phyloP scores from a whole-genome alignment of 2,113 vertebrate genomes.

The Callithrix jacchus region DNA sequence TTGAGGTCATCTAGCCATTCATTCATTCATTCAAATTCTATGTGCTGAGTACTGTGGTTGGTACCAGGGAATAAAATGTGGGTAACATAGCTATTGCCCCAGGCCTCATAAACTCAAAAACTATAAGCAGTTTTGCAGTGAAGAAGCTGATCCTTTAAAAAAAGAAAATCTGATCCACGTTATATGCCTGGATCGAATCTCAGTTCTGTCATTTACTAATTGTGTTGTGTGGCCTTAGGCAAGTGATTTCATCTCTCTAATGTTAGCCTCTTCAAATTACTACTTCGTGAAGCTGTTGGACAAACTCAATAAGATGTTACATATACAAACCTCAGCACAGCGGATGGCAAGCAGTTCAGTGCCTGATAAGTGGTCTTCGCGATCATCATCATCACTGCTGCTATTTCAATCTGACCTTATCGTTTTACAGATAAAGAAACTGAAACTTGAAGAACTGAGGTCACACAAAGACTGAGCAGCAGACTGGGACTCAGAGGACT shows the following conservation, averaged over 20 bases:
- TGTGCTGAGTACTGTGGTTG: background rate
- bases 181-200: background rate
- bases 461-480: background rate
- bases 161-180: background rate
- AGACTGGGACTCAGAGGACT: background rate
- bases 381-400: background rate
- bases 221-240: background rate
- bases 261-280: background rate
- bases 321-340: background rate
- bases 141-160: background rate
- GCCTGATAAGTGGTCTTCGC: fast-evolving
- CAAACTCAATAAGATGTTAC: background rate
- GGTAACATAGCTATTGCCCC: background rate
- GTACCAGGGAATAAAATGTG: too few species aligned
- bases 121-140: background rate
- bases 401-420: background rate
- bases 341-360: background rate
- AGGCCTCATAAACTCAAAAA: background rate
- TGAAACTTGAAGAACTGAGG: background rate
- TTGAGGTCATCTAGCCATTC: background rate
- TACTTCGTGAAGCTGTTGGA: background rate
- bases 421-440: background rate
- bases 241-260: background rate
- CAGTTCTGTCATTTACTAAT: background rate
- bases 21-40: background rate